These are phyloP conservation scores for Rhabdornis inornatus DNA, from an alignment of 2,113 vertebrate species.

Conservation along the genomic window DNA sequence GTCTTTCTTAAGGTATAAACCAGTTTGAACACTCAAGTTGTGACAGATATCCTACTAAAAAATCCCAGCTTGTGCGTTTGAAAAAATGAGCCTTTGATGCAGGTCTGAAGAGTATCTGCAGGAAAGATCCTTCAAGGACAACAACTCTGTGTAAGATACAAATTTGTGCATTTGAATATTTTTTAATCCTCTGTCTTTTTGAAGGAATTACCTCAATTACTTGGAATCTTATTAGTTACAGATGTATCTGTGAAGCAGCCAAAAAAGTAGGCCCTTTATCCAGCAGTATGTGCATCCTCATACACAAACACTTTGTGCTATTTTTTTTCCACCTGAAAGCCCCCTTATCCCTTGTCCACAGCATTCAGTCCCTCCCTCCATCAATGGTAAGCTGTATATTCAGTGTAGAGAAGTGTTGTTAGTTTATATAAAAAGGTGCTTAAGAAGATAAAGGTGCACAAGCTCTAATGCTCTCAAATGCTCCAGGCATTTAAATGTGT, in stretches of 20 bases:
- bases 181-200: neutral
- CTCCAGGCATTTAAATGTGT: neutral
- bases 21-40: neutral
- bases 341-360: fast-evolving
- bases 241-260: neutral
- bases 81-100: neutral
- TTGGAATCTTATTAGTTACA: neutral
- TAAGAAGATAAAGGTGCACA: neutral
- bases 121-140: neutral
- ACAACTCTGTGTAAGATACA: neutral
- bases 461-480: neutral
- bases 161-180: neutral
- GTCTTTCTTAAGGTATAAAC: neutral
- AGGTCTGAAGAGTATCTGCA: neutral
- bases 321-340: neutral
- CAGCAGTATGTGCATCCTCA: neutral
- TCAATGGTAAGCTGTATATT: neutral
- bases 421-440: neutral
- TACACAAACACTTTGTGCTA: neutral
- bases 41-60: neutral
- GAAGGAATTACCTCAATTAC: neutral
- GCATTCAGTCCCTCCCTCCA: neutral
- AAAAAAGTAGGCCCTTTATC: neutral
- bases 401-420: neutral
- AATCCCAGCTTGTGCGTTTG: fast-evolving